Conservation (phyloP, 2,888 invertebrate genomes). For the Leptura quadrifasciata region DNA sequence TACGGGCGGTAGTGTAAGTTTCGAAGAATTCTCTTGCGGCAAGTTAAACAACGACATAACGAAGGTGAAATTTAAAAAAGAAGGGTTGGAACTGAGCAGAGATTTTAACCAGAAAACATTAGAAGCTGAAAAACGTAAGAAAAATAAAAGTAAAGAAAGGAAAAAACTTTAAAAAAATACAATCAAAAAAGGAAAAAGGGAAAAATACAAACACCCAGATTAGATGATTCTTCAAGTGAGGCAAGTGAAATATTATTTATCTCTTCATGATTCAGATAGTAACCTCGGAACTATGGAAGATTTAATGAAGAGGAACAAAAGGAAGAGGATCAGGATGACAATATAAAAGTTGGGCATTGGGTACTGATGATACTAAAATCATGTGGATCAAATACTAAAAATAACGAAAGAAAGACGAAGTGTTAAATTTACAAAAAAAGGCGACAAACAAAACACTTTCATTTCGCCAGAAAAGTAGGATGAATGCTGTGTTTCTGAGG, state of each 20-base stretch:
- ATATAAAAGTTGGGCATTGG: too few species aligned
- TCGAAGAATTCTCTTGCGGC: background rate
- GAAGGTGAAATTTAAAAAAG: background rate
- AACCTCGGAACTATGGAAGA: background rate
- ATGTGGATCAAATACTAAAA: background rate
- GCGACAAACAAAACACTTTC: too few species aligned
- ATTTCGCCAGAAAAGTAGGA: too few species aligned
- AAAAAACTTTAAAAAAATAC: background rate
- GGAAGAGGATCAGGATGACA: slow-evolving; percentile 3
- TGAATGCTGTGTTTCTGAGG: too few species aligned
- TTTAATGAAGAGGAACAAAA: background rate
- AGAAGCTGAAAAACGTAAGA: background rate
- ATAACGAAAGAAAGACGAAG: background rate
- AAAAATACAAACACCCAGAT: background rate
- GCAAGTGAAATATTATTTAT: background rate
- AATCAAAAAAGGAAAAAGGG: background rate
- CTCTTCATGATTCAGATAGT: background rate
- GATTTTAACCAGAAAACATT: background rate
- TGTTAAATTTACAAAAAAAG: background rate
- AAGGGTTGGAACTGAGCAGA: too few species aligned
- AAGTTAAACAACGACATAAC: background rate
- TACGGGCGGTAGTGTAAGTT: background rate
- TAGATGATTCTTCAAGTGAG: background rate
- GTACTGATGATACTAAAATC: background rate
- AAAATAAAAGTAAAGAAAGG: background rate